A percentile compares a stretch with the other conserved stretches of the same genome.
Conservation (phyloP, 2,797 vertebrate species). For the Parauchenoglanis punctatus region DNA sequence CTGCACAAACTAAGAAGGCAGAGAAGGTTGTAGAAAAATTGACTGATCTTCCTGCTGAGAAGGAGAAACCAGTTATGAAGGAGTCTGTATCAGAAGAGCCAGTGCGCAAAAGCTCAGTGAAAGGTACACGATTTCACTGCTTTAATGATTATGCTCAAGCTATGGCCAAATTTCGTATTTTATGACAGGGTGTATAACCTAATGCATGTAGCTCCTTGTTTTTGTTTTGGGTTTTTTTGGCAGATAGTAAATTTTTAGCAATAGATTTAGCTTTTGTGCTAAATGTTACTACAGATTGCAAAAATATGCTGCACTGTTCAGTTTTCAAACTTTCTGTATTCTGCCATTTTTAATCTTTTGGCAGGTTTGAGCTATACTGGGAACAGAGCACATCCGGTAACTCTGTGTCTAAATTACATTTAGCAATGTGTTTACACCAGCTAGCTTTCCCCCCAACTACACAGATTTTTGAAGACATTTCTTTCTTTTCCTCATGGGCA, state of each 20-base stretch:
- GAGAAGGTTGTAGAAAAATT: slow-evolving; percentile 26
- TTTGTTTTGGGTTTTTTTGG: too few relatives aligned
- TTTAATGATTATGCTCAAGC: not conserved
- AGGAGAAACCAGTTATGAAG: not conserved
- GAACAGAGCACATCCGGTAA: not conserved
- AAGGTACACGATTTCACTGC: slow-evolving; percentile 26
- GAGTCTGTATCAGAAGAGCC: not conserved
- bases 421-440: not conserved
- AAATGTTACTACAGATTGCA: not conserved
- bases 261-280: not conserved
- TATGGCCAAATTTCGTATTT: not conserved
- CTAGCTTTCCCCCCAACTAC: not conserved
- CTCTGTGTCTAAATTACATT: not conserved
- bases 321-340: not conserved
- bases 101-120: slow-evolving; percentile 47
- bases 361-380: not conserved
- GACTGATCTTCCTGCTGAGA: not conserved
- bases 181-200: not conserved
- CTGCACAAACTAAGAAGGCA: not conserved
- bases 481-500: not conserved
- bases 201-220: not conserved
- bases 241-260: not conserved
- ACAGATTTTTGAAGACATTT: not conserved
- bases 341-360: not conserved
- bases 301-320: not conserved